A percentile compares a stretch with the other conserved stretches of the same genome.
Conservation (phyloP, 1,140 invertebrate species). For the Drosophila auraria region DNA sequence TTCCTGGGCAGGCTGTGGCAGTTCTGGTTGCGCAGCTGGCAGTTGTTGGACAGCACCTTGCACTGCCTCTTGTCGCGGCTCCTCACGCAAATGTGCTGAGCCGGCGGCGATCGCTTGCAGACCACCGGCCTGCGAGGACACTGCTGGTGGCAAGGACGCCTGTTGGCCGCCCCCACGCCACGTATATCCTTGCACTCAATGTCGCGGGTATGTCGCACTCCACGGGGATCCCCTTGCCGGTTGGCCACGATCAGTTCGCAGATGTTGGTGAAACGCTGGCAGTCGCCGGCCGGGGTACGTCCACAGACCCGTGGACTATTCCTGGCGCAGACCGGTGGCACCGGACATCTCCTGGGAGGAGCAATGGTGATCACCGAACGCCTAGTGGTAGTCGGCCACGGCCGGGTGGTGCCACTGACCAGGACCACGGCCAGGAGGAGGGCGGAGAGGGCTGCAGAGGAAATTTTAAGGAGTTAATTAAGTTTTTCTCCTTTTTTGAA, state of each 20-base stretch:
- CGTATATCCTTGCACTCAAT: constrained; percentile 49
- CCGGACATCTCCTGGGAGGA: constrained; percentile 16
- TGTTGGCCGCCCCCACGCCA: constrained; percentile 19
- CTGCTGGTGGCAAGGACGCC: constrained; percentile 36
- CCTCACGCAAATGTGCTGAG: constrained; percentile 56
- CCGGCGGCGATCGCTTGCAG: constrained; percentile 31
- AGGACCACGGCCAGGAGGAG: not conserved
- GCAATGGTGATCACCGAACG: not conserved
- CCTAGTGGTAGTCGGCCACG: not conserved
- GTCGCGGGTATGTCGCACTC: constrained; percentile 45
- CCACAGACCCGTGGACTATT: constrained; percentile 60
- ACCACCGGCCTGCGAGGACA: constrained; percentile 38
- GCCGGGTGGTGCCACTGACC: constrained; percentile 1
- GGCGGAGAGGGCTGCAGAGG: constrained; percentile 4
- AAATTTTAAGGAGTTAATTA: not conserved
- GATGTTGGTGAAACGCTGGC: constrained; percentile 59
- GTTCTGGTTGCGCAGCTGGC: constrained; percentile 65
- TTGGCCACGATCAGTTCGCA: constrained; percentile 51
- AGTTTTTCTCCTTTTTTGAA: not conserved
- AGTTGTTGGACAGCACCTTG: constrained; percentile 60
- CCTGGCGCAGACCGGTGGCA: constrained; percentile 40
- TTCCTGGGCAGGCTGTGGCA: constrained; percentile 56
- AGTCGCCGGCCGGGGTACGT: constrained; percentile 39
- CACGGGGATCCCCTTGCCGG: not conserved
- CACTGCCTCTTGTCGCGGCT: constrained; percentile 39